Evolutionary conservation across 2,888 invertebrate genomes (phyloP).

Genomic region (Julus scandinavius): DNA sequence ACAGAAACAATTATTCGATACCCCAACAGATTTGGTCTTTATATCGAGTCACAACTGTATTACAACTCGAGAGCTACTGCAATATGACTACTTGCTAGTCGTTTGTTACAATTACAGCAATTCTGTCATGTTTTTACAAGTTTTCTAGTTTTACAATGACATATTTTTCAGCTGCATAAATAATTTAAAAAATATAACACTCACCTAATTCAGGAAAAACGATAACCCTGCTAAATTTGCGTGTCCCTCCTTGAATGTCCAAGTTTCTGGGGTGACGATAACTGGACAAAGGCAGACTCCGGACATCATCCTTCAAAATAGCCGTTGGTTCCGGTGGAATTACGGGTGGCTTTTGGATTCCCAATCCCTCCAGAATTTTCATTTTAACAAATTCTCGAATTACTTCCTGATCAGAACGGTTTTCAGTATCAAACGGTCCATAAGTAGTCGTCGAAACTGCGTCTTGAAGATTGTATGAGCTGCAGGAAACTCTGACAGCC

Average conservation of each 20-base stretch:
- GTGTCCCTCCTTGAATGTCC: not conserved
- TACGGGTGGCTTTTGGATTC: not conserved
- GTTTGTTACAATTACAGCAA: not conserved
- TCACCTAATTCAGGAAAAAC: slow-evolving; percentile 42
- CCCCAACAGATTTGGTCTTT: not conserved
- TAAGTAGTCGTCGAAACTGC: not conserved
- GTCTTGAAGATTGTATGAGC: not conserved
- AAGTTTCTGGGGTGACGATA: not conserved
- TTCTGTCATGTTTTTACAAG: not conserved
- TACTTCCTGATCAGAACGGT: not conserved
- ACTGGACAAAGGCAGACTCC: not conserved
- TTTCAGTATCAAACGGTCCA: not conserved
- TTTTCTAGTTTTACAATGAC: not conserved
- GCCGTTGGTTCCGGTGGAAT: not conserved
- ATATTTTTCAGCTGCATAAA: not conserved
- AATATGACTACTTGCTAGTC: not conserved
- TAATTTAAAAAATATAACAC: not conserved
- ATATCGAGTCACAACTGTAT: no score
- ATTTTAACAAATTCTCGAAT: not conserved
- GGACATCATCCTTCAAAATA: not conserved
- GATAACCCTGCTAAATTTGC: not conserved
- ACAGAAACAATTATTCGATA: not conserved
- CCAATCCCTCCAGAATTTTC: not conserved
- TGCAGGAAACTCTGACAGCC: not conserved
- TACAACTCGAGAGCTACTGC: not conserved